These are phyloP conservation scores for Zaprionus lineosus DNA, from an alignment of 2,888 invertebrate species.

Conservation along the genomic window DNA sequence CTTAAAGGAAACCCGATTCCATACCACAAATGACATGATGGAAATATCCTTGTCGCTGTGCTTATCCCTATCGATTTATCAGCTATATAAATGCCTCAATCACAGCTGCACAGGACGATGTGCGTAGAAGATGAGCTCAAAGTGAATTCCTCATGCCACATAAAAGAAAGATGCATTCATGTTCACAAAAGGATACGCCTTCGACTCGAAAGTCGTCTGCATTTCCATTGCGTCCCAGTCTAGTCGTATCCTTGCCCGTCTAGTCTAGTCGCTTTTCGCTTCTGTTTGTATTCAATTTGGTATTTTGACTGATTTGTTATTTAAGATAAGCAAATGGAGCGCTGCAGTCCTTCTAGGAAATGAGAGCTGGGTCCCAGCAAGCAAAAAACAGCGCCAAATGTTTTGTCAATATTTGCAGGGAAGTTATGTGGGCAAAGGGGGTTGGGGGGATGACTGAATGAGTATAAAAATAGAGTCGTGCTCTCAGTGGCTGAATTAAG, in stretches of 20 bases:
- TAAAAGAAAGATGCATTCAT: background rate
- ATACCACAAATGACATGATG: too few species aligned
- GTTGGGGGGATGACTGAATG: too few species aligned
- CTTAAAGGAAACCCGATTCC: background rate
- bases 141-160: slow-evolving; percentile 17
- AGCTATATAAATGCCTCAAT: slow-evolving; percentile 36
- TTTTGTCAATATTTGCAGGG: slow-evolving; percentile 73
- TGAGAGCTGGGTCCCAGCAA: background rate
- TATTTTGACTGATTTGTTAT: slow-evolving; percentile 78
- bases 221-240: slow-evolving; percentile 34
- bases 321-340: slow-evolving; percentile 76
- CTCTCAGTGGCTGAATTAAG: slow-evolving; percentile 1
- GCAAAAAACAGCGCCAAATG: slow-evolving; percentile 49
- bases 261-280: slow-evolving; percentile 18
- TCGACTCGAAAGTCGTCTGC: slow-evolving; percentile 36
- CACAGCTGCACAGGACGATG: background rate
- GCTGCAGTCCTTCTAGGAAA: slow-evolving; percentile 28
- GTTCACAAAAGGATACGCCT: slow-evolving; percentile 12
- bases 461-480: too few species aligned
- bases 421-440: slow-evolving; percentile 7
- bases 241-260: slow-evolving; percentile 8
- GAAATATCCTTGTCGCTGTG: too few species aligned
- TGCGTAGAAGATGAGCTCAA: slow-evolving; percentile 22
- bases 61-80: slow-evolving; percentile 24
- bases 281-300: slow-evolving; percentile 71